Evolutionary conservation across 1,140 invertebrate genomes (phyloP), one percentile per base, ranked within the genome.

Genomic region (Muscidifurax raptorellus): DNA sequence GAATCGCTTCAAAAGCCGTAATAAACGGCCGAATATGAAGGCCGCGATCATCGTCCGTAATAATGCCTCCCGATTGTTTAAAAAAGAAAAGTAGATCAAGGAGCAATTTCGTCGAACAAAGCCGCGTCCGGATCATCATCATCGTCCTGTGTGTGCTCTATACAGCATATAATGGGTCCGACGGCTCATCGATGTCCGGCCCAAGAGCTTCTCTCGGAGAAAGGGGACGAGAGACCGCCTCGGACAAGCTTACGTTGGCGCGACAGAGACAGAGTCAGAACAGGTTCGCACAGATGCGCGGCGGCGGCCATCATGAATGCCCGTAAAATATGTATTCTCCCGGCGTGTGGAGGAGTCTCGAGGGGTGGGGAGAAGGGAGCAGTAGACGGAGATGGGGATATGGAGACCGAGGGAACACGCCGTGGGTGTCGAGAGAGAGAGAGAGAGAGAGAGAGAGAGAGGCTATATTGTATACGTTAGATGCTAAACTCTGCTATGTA

Each of bases 291-390:
- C 91, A 92, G 92, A 92, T 92, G 92, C 90, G 90, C 90, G 92
- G 36, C 89, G 91, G 92, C 92, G 92, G 92, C 92, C 92, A 93
- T 93, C 92, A 93, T 93, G 92, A 92, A 93, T 92, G 92, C 90
- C 91, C 90, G 92, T 93, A 91, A 93, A 93, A 93, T 93, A 93
- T 93, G 92, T 93, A 93, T 92, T 93, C 90, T 89, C 88, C 87
- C 87, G 74, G 78, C 72, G 79, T 77, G 79, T 71, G 64, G 84
- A 69, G 79, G 44, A 77, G 80, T 66, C 71, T 74, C 75, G 22
- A 2, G 52, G 32, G 2, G 30, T 25, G 13, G 69, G 27, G 71
- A 78, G 71, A 36, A 80, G 72, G 76, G 28, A 77, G 64, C 82
- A 15, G 27, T 74, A 74, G 86, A 82, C 86, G 84, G 86, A 67